phyloP scores from a whole-genome alignment of 1,140 invertebrate species.

The Mamestra configurata region DNA sequence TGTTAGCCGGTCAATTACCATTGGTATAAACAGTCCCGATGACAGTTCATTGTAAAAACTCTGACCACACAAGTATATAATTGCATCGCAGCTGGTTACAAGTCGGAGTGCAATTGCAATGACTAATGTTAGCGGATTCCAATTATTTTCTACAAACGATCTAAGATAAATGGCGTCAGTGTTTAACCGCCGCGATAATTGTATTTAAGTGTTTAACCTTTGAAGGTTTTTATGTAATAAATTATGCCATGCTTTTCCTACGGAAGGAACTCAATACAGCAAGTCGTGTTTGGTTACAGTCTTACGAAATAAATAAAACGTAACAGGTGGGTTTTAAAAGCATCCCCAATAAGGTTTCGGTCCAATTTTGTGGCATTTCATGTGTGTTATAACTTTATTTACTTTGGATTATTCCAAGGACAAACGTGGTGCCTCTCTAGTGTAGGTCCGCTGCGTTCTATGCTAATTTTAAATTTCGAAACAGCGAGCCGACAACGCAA shows the following conservation, averaged over 20 bases:
- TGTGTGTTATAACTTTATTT: conserved; percentile 3
- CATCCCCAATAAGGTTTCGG: conserved; percentile 5
- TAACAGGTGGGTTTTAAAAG: conserved; percentile 17
- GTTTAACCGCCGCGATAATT: conserved; percentile 38
- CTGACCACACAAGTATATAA: conserved; percentile 23
- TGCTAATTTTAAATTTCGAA: conserved; percentile 57
- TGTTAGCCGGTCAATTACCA: conserved; percentile 7
- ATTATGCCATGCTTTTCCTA: conserved; percentile 10
- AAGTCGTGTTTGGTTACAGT: too few relatives aligned
- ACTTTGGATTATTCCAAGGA: neutral
- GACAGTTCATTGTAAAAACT: conserved; percentile 27
- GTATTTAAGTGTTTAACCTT: conserved; percentile 27
- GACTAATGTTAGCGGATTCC: conserved; percentile 26
- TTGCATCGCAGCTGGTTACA: conserved; percentile 23
- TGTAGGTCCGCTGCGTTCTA: conserved; percentile 41
- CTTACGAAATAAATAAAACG: too few relatives aligned
- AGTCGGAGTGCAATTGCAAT: neutral
- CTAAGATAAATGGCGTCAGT: conserved; percentile 27
- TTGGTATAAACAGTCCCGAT: conserved; percentile 15
- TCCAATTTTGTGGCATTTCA: neutral
- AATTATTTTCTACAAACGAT: conserved; percentile 43
- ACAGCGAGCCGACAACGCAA: conserved; percentile 43
- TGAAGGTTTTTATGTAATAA: neutral
- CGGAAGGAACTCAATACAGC: neutral
- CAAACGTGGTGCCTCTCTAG: neutral